Evolutionary conservation across 2,888 invertebrate genomes (phyloP).

Genomic region (Deilephila elpenor): DNA sequence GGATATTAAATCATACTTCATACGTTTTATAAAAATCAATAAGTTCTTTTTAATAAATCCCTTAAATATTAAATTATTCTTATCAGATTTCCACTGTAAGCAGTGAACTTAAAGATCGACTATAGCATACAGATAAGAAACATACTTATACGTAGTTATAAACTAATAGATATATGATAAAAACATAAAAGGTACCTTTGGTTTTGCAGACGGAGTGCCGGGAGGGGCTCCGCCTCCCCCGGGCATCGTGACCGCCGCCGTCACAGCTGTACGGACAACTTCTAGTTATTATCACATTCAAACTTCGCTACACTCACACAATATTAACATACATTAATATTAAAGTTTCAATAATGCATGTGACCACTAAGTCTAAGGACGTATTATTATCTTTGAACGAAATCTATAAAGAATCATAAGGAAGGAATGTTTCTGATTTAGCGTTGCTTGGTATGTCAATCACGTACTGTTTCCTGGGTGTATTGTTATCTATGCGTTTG

Average conservation of each 20-base stretch:
- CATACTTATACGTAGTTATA: background rate
- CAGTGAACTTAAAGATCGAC: background rate
- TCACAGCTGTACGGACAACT: slow-evolving; percentile 62
- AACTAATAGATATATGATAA: background rate
- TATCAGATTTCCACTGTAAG: no score
- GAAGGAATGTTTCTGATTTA: background rate
- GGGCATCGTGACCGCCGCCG: slow-evolving; percentile 86
- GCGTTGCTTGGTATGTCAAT: background rate
- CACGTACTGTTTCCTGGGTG: background rate
- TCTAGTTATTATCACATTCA: slow-evolving; percentile 28
- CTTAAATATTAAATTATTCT: no score
- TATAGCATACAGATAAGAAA: background rate
- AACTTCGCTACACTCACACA: background rate
- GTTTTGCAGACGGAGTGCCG: slow-evolving; percentile 92
- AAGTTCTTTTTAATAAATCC: no score
- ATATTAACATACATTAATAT: slow-evolving; percentile 3
- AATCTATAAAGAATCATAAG: slow-evolving; percentile 3
- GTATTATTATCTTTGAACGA: background rate
- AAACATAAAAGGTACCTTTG: slow-evolving; percentile 85
- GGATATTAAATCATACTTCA: no score
- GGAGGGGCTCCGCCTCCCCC: slow-evolving; percentile 91
- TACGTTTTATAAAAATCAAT: no score
- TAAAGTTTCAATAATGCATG: background rate
- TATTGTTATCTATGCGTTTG: background rate
- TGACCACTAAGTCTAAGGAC: background rate